Base-by-base conservation (phyloP, 2,888 invertebrate genomes). In the Mythimna ferrago region DNA sequence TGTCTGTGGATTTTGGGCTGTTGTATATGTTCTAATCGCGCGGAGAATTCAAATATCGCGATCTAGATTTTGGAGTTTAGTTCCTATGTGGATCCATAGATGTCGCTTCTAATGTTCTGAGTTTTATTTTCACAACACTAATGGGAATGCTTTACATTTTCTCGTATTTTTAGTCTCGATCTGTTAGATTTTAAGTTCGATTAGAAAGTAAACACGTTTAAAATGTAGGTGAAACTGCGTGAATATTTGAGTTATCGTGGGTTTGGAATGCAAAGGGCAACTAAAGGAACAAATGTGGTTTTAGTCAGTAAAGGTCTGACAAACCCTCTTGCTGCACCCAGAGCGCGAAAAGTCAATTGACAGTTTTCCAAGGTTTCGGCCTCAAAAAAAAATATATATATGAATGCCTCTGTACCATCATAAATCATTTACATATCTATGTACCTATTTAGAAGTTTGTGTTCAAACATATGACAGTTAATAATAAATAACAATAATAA, bases 341-440 rank as follows among this genome's bases (percentile, higher is more conserved):
- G 16, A 48, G 16, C 19, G 16, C 4, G 44, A 44, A 4, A 44
- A 44, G 1, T 44, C 14, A 5, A 11, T 44, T 44, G 14, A 14
- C 11, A 14, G 44, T 44, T 44, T 38, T 0, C 1, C 38, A 38
- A 7, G 9, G 9, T 38, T 44, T 14, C 14, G 3, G 0, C 44
- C 1, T 14, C 11, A 44, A 44, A 44, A 14, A 4, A 44, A 14
- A 10, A 54, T 5, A 21, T 7, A 21, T 7, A 14, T 6, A 26
- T 57, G 32, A 16, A 38, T 2, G 26, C 35, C 11, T 38, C 4
- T n/a, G 38, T 32, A 16, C 51, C 51, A 1, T 2, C 32, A 44
- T 71, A 44, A 60, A 69, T 60, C 41, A 69, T 58, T 38, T 5
- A n/a, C 32, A 69, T 6, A 48, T 58, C 26, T 5, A 16, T 19